phyloP scores from a whole-genome alignment of 2,113 vertebrate genomes.

The Pterocles orientalis region DNA sequence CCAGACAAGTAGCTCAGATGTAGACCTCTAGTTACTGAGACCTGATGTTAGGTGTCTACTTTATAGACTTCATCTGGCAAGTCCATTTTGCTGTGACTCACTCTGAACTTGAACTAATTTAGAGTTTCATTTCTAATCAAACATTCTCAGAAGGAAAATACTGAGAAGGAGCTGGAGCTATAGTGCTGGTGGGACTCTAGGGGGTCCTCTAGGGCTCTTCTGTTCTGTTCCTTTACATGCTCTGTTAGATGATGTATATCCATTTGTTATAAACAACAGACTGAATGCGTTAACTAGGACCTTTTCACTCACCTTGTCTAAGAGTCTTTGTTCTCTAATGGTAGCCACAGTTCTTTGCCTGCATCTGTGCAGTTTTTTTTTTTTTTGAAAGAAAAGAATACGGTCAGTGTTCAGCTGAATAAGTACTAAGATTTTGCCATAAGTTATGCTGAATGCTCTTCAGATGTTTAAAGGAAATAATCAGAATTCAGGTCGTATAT shows the following conservation, averaged over 20 bases:
- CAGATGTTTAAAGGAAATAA: constrained; percentile 56
- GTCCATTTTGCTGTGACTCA: not conserved
- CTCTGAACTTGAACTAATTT: not conserved
- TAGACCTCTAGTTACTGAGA: not conserved
- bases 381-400: not conserved
- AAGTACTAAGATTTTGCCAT: constrained; percentile 19
- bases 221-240: not conserved
- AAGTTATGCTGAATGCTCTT: constrained; percentile 37
- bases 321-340: constrained; percentile 29
- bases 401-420: not conserved
- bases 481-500: constrained; percentile 62
- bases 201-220: not conserved
- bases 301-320: constrained; percentile 27
- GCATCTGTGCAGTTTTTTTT: not conserved
- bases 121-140: not conserved
- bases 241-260: not conserved
- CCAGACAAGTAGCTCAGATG: not conserved
- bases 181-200: not conserved
- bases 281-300: constrained; percentile 9
- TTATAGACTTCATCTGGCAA: not conserved
- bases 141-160: not conserved
- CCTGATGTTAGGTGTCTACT: not conserved
- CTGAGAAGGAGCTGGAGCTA: not conserved
- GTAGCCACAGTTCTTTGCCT: constrained; percentile 17
- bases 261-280: not conserved